Conservation (phyloP, 2,888 invertebrate genomes). For the Agriopis aurantiaria region DNA sequence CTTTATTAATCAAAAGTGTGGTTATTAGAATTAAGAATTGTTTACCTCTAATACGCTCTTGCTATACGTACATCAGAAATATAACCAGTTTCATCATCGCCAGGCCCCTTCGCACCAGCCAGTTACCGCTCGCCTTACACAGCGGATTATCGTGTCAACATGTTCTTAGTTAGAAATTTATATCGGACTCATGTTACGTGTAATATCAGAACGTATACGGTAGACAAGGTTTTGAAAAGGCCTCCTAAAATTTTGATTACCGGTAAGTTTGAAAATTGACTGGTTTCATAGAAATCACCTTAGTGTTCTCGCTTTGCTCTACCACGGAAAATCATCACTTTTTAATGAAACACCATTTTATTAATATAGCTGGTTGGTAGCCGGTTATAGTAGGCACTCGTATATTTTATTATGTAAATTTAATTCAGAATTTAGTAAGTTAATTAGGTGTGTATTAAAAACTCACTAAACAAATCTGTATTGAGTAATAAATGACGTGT, state of each 20-base stretch:
- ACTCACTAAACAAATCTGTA: no score
- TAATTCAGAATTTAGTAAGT: no score
- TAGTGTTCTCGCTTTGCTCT: neutral
- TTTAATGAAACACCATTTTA: no score
- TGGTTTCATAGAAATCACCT: neutral
- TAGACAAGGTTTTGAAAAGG: conserved; percentile 56
- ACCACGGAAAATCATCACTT: neutral
- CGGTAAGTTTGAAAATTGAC: conserved; percentile 69
- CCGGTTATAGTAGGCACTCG: no score
- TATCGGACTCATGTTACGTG: conserved; percentile 57
- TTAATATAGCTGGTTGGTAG: no score
- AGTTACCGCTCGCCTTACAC: conserved; percentile 66
- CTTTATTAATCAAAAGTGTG: neutral
- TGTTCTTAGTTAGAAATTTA: conserved; percentile 63
- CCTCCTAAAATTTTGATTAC: conserved; percentile 87
- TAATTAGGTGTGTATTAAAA: no score
- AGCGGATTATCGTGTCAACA: conserved; percentile 65
- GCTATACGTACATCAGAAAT: conserved; percentile 48
- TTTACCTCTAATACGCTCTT: conserved; percentile 17
- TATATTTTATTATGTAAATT: no score
- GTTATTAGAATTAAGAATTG: conserved; percentile 14
- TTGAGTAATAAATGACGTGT: no score
- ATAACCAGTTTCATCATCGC: conserved; percentile 58
- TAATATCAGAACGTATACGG: conserved; percentile 67
- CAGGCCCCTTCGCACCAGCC: conserved; percentile 36